Base-by-base conservation (phyloP, 2,888 invertebrate species). In the Hydrotaea cyrtoneurina region DNA sequence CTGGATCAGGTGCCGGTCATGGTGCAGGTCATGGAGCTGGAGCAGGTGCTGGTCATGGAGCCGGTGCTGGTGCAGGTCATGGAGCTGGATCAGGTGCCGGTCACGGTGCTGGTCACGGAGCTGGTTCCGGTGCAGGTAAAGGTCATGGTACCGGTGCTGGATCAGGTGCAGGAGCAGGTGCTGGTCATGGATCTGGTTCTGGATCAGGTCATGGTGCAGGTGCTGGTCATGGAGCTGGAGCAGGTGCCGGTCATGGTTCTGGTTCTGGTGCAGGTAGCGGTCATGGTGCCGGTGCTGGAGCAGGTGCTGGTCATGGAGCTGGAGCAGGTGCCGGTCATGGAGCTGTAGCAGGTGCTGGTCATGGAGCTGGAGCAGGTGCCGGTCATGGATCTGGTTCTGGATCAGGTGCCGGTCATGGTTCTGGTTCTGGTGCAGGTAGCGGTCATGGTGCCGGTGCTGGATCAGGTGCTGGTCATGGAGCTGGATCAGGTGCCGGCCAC, bases 381-480 rank as follows among this genome's bases (percentile, higher is more conserved):
- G 78, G 72, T 17, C 46, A 57, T 66, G 75, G 55, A 31, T 66
- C 21, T 57, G 39, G 21, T 3, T 36, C 19, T 21, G 59, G 57
- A 19, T n/a, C 23, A 11, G 43, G 46, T 21, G 19, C 64, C 53
- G 62, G 64, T 57, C 31, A 26, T 15, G 50, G 39, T 39, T 55
- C 39, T 17, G 71, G 59, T 10, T 26, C 46, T 0, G 55, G 53
- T 31, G 13, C 11, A 4, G 71, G 23, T n/a, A 17, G 15, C 15
- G 46, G 31, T 46, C 4, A 15, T 13, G 57, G 43, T 17, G 15
- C 55, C 5, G 39, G 21, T 4, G 46, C 36, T 99, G 86, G 99
- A 99, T 93, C 98, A 99, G 4, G 99, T 99, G 69, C 99, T 99
- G 90, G 98, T 99, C 17, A 94, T 99, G 87, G 98, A 19, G 31